A percentile compares a stretch with the other conserved stretches of the same genome.
These are phyloP conservation scores for Chrysodeixis includens DNA, from an alignment of 2,888 invertebrate species.

Conservation along the genomic window DNA sequence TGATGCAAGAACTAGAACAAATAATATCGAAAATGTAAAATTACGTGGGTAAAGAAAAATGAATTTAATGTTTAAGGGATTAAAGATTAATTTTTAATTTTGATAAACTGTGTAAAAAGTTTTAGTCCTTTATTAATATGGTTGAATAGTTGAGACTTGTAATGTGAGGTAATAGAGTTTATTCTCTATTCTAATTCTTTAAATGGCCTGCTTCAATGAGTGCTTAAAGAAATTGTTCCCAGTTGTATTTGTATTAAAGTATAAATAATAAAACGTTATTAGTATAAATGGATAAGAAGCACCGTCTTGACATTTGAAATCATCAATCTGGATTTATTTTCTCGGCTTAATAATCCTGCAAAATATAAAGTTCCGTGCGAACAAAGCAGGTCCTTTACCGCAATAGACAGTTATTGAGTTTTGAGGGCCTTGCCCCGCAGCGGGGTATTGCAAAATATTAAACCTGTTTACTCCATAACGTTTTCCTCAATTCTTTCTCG, in stretches of 20 bases:
- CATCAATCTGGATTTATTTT: too few species aligned
- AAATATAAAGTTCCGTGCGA: too few species aligned
- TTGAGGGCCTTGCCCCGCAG: not conserved
- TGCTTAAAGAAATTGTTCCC: too few species aligned
- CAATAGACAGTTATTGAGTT: not conserved
- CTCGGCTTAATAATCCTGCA: too few species aligned
- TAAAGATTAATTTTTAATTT: not conserved
- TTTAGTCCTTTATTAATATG: not conserved
- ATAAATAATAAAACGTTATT: too few species aligned
- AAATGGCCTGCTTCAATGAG: not conserved
- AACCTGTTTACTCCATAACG: constrained; percentile 24
- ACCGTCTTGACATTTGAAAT: too few species aligned
- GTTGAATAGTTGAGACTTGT: not conserved
- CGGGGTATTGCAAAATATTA: not conserved
- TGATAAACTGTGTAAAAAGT: not conserved
- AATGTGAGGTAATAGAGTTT: not conserved
- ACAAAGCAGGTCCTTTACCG: not conserved
- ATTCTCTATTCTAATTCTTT: not conserved
- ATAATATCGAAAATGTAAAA: too few species aligned
- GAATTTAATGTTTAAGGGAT: not conserved
- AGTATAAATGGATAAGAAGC: too few species aligned
- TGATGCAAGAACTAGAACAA: not conserved
- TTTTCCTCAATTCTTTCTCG: constrained; percentile 35
- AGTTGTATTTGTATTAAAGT: too few species aligned
- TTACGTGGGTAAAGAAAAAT: not conserved